Evolutionary conservation across 2,113 vertebrate genomes (phyloP), one percentile per base, ranked within the genome.

Genomic region (Podilymbus podiceps): DNA sequence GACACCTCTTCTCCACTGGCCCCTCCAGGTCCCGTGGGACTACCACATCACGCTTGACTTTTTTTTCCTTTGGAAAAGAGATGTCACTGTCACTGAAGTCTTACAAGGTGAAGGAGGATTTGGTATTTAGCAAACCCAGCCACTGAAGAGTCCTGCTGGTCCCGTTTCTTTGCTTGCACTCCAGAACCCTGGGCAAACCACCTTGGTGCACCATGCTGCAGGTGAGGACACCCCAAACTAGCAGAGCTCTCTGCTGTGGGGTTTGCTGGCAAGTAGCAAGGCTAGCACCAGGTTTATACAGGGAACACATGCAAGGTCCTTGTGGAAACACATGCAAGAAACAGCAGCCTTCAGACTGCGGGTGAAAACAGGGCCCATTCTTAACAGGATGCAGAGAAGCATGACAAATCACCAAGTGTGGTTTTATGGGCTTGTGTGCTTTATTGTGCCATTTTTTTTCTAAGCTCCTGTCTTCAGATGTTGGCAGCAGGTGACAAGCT

Each of bases 381-480:
- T 79, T 79, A 92, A 87, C 73, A 92, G 94, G 81, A 81, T 79
- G 52, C 30, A 40, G 80, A 74, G 59, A 69, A 85, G 75, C 94
- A 80, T 79, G 88, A 96, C 96, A 96, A 96, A 92, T 95, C 90
- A 71, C n/a, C 69, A 78, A 83, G 86, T 18, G 60, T 53, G 52
- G 44, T 69, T 94, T 97, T 96, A 97, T 73, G 60, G 93, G 81
- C 76, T 40, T 74, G n/a, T 87, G 46, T 35, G 2, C 64, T 98
- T 97, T 93, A 88, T 93, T 97, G 80, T 89, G 85, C 50, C 83
- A 1, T 46, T 81, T 77, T 93, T 84, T 71, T 63, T 24, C 73
- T 77, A 83, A 79, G 63, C 68, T 94, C 79, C 80, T 53, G 47
- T 92, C 93, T 88, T 96, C 85, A 96, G 92, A 94, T 89, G 91